Conservation (phyloP, 2,113 vertebrate species). For the Xenopus borealis region DNA sequence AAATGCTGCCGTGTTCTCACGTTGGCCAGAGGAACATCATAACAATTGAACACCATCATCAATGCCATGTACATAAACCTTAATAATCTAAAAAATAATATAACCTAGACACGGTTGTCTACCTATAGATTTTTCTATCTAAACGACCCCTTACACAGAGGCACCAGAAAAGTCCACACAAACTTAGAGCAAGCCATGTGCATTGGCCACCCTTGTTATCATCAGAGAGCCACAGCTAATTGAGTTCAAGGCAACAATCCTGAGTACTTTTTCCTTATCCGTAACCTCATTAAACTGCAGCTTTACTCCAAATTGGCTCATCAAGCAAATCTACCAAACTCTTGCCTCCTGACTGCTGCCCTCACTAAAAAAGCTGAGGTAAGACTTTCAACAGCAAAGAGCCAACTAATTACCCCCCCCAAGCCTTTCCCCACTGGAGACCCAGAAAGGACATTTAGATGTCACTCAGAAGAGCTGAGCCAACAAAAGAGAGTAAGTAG, state of each 20-base stretch:
- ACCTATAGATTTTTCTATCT: no score
- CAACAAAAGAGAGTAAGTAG: no score
- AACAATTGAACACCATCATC: no score
- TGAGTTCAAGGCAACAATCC: neutral
- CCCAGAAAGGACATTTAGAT: slow-evolving; percentile 37
- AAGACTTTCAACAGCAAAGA: neutral
- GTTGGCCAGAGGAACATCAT: neutral
- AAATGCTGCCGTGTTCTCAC: neutral
- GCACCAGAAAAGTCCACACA: neutral
- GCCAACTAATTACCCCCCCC: slow-evolving; percentile 18
- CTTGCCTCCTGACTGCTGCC: no score
- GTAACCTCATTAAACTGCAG: slow-evolving; percentile 31
- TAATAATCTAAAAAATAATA: no score
- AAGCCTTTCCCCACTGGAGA: slow-evolving; percentile 6
- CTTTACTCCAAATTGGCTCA: slow-evolving; percentile 25
- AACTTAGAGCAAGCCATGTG: neutral
- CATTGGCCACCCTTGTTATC: neutral
- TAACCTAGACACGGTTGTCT: no score
- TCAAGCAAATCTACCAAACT: slow-evolving; percentile 22
- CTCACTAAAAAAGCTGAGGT: neutral
- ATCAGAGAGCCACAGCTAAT: neutral
- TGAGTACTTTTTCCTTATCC: neutral
- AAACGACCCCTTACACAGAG: no score
- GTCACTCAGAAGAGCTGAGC: slow-evolving; percentile 9
- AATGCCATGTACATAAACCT: no score